Conservation (phyloP, 2,888 invertebrate species). For the Ennomos fuscantarius region DNA sequence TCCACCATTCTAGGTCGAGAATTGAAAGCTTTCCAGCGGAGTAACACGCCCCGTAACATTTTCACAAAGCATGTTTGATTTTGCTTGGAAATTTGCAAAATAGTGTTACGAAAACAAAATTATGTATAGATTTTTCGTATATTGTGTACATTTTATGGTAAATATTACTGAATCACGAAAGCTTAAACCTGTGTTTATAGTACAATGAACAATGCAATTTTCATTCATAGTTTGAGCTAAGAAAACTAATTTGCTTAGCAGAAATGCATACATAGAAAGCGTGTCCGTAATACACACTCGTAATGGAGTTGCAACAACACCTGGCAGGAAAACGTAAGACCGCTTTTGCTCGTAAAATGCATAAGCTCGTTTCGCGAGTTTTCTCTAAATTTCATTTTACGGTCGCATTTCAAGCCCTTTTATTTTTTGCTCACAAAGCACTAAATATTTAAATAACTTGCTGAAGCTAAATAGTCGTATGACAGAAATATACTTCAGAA, state of each 20-base stretch:
- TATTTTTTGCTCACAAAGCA: constrained; percentile 4
- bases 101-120: too few relatives aligned
- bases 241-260: constrained; percentile 20
- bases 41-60: constrained; percentile 11
- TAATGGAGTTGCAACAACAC: constrained; percentile 15
- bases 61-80: not conserved
- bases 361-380: constrained; percentile 19
- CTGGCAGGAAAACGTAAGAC: constrained; percentile 19
- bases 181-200: constrained; percentile 4
- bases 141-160: too few relatives aligned
- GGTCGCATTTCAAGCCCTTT: constrained; percentile 5
- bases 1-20: constrained; percentile 31
- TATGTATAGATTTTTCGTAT: too few relatives aligned
- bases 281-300: constrained; percentile 8
- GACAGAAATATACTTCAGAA: too few relatives aligned
- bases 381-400: constrained; percentile 26
- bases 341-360: constrained; percentile 21
- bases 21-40: constrained; percentile 29
- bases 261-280: constrained; percentile 21
- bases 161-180: constrained; percentile 1
- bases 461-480: too few relatives aligned
- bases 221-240: constrained; percentile 7
- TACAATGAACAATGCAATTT: constrained; percentile 6
- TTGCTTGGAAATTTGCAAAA: too few relatives aligned
- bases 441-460: too few relatives aligned